phyloP scores from a whole-genome alignment of 2,797 vertebrate species.

The Sebastes vulpes region DNA sequence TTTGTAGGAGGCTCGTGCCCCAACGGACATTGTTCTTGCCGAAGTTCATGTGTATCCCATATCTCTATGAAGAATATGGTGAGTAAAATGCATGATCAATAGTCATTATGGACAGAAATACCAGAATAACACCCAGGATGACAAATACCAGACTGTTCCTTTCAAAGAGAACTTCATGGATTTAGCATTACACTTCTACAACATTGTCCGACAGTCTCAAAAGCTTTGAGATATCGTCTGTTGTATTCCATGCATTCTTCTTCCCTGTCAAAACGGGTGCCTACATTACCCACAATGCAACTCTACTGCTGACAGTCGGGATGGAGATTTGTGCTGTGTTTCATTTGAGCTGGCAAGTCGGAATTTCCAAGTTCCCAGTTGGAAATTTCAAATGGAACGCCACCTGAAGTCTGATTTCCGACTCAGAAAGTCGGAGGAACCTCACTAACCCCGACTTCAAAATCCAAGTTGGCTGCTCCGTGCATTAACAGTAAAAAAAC shows the following conservation, averaged over 20 bases:
- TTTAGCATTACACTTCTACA: background rate
- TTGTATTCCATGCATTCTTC: too few relatives aligned
- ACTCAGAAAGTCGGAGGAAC: too few relatives aligned
- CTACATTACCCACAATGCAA: background rate
- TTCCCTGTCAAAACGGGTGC: too few relatives aligned
- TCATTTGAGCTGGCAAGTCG: too few relatives aligned
- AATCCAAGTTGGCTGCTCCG: too few relatives aligned
- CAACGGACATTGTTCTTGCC: background rate
- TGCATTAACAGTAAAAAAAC: too few relatives aligned
- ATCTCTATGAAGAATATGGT: background rate
- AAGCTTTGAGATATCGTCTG: too few relatives aligned
- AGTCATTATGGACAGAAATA: background rate
- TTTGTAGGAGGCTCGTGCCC: background rate
- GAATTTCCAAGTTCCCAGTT: too few relatives aligned
- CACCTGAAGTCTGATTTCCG: too few relatives aligned
- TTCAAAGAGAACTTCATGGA: background rate
- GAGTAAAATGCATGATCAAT: background rate
- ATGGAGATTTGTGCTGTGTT: background rate
- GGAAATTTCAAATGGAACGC: too few relatives aligned
- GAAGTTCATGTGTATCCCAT: background rate
- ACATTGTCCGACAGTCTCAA: background rate
- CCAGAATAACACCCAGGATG: background rate
- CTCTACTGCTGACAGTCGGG: background rate
- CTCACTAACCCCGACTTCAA: too few relatives aligned
- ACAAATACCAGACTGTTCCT: background rate